phyloP scores from a whole-genome alignment of 1,140 invertebrate genomes.

The Sogatella furcifera region DNA sequence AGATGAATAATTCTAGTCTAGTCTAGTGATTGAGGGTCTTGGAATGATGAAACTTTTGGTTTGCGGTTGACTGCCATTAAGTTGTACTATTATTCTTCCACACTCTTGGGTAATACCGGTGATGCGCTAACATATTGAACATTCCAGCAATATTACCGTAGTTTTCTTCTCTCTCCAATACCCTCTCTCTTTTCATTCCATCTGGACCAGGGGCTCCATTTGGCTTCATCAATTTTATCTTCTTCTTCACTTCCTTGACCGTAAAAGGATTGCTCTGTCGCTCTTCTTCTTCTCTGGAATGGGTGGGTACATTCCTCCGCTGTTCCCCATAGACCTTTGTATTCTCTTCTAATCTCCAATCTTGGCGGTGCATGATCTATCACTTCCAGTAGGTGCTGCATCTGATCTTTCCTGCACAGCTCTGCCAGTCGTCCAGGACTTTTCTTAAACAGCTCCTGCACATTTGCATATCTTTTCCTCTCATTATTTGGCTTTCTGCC shows the following conservation, averaged over 20 bases:
- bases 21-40: too few species aligned
- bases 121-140: conserved; percentile 9
- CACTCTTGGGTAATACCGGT: not conserved
- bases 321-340: not conserved
- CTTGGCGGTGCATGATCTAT: not conserved
- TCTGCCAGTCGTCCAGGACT: not conserved
- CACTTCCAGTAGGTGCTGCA: not conserved
- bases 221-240: not conserved
- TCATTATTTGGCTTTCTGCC: not conserved
- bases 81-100: conserved; percentile 20
- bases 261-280: not conserved
- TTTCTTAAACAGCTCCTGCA: not conserved
- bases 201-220: conserved; percentile 8
- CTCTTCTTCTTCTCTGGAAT: too few species aligned
- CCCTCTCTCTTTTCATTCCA: not conserved
- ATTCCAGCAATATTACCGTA: not conserved
- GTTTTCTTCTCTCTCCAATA: not conserved
- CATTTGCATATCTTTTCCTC: not conserved
- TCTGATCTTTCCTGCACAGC: not conserved
- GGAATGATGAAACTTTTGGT: too few species aligned
- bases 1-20: too few species aligned
- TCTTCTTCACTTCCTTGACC: not conserved
- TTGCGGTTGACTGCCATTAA: too few species aligned
- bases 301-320: not conserved
- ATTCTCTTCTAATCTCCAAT: not conserved